A percentile compares a stretch with the other conserved stretches of the same genome.
These are phyloP conservation scores for Enteromius trimaculatus DNA, from an alignment of 2,797 vertebrate genomes.

Conservation along the genomic window DNA sequence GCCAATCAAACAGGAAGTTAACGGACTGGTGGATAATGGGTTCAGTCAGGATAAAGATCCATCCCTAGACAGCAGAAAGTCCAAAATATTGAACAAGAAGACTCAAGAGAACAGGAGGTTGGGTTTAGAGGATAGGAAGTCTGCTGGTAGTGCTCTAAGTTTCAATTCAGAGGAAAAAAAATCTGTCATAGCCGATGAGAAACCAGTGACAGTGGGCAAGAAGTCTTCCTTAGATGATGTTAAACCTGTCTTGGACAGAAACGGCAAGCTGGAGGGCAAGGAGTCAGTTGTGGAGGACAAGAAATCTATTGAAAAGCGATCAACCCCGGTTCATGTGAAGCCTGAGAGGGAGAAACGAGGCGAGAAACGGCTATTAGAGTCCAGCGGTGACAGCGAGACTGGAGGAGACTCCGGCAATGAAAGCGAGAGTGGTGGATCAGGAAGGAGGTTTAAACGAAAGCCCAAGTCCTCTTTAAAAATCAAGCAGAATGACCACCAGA, in stretches of 20 bases:
- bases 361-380: slow-evolving; percentile 91
- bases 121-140: slow-evolving; percentile 44
- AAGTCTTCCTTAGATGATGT: slow-evolving; percentile 30
- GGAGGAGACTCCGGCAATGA: slow-evolving; percentile 84
- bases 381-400: slow-evolving; percentile 83
- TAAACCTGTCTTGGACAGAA: slow-evolving; percentile 54
- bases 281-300: slow-evolving; percentile 68
- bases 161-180: slow-evolving; percentile 11
- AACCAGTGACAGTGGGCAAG: not conserved
- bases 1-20: slow-evolving; percentile 47
- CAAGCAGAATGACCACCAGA: slow-evolving; percentile 94
- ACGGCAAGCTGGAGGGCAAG: slow-evolving; percentile 66
- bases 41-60: slow-evolving; percentile 73
- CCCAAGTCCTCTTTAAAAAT: slow-evolving; percentile 96
- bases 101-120: slow-evolving; percentile 84
- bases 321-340: slow-evolving; percentile 26
- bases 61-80: slow-evolving; percentile 48
- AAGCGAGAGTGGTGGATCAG: slow-evolving; percentile 88
- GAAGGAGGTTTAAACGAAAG: slow-evolving; percentile 89
- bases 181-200: slow-evolving; percentile 19
- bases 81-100: slow-evolving; percentile 70
- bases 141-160: not conserved
- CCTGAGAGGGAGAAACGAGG: slow-evolving; percentile 57
- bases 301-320: slow-evolving; percentile 45
- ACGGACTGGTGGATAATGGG: slow-evolving; percentile 48